Evolutionary conservation across 2,797 vertebrate genomes (phyloP).

Genomic region (Lates japonicus): DNA sequence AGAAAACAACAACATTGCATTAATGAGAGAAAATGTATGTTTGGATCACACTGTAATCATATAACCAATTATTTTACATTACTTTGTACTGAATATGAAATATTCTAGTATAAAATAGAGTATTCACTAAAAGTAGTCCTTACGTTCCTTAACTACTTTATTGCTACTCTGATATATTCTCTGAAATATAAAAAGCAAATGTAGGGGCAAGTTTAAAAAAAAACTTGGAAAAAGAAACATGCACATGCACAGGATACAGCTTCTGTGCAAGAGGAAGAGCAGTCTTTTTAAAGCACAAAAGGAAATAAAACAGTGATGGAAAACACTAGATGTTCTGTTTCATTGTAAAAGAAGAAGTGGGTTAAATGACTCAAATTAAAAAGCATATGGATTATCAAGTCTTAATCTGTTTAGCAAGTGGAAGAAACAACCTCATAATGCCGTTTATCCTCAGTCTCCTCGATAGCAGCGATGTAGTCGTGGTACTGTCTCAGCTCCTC

Average conservation of each 20-base stretch:
- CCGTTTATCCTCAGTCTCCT: conserved; percentile 72
- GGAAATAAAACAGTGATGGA: conserved; percentile 16
- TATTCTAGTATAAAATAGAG: background rate
- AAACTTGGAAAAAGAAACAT: conserved; percentile 27
- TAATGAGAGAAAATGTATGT: background rate
- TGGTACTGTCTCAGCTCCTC: conserved; percentile 85
- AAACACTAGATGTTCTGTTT: background rate
- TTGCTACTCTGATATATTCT: background rate
- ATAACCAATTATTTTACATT: background rate
- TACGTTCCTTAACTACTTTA: background rate
- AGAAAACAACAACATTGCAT: background rate
- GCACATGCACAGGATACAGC: background rate
- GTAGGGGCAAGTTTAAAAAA: conserved; percentile 7
- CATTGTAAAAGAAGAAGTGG: background rate
- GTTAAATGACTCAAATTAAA: background rate
- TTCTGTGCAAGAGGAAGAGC: conserved; percentile 5
- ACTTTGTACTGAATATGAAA: background rate
- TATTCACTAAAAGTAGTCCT: conserved; percentile 2
- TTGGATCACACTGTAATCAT: background rate
- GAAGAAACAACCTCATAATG: conserved; percentile 67
- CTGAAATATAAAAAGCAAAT: conserved; percentile 4
- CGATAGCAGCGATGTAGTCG: conserved; percentile 79
- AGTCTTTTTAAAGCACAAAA: conserved; percentile 19
- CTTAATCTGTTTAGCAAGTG: background rate
- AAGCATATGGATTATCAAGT: background rate